Conservation (phyloP, 2,888 invertebrate species). For the Nasonovia ribisnigri region DNA sequence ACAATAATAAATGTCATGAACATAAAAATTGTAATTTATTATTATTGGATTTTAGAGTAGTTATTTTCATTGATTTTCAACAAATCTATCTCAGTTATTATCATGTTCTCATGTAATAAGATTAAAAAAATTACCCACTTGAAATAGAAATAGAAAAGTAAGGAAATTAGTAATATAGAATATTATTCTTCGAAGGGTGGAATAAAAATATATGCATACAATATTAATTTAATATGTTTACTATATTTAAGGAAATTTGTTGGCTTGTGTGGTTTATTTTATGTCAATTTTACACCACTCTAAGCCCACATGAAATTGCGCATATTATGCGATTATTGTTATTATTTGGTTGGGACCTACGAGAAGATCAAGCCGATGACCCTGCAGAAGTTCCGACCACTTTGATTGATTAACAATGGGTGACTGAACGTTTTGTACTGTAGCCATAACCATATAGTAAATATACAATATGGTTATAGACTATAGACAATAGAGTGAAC, state of each 20-base stretch:
- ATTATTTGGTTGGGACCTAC: not conserved
- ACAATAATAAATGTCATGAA: not conserved
- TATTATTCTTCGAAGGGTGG: not conserved
- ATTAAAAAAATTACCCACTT: not conserved
- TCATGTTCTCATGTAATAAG: not conserved
- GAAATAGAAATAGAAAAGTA: not conserved
- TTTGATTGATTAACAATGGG: slow-evolving; percentile 6
- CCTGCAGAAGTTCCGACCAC: not conserved
- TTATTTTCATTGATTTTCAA: not conserved
- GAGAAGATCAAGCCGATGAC: not conserved
- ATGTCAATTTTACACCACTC: not conserved
- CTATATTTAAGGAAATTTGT: not conserved
- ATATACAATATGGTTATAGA: not conserved
- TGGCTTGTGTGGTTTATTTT: not conserved
- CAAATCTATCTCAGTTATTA: not conserved
- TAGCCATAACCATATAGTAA: not conserved
- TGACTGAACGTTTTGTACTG: slow-evolving; percentile 11
- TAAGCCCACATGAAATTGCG: not conserved
- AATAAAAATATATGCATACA: not conserved
- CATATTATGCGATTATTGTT: not conserved
- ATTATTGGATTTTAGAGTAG: not conserved
- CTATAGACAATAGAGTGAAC: slow-evolving; percentile 16
- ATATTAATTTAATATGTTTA: not conserved
- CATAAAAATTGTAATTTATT: not conserved
- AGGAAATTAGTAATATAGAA: not conserved